Evolutionary conservation across 1,140 invertebrate species (phyloP).

Genomic region (Wasmannia auropunctata): DNA sequence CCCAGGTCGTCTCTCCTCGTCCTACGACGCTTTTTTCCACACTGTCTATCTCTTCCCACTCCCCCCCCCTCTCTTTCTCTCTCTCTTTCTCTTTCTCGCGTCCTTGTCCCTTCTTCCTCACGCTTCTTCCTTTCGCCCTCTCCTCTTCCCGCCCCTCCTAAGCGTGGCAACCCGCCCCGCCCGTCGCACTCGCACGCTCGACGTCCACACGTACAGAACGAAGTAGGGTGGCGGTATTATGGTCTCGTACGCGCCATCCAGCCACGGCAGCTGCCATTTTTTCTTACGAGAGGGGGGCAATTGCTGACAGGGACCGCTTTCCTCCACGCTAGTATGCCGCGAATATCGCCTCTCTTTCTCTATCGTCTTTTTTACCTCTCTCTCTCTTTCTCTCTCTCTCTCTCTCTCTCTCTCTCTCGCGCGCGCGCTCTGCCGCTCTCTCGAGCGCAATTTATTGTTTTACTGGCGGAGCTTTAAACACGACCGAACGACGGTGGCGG

Average conservation of each 20-base stretch:
- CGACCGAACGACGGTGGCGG: conserved; percentile 65
- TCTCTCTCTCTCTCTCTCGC: background rate
- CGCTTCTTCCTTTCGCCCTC: conserved; percentile 18
- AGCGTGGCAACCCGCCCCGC: conserved; percentile 23
- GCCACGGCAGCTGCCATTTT: conserved; percentile 82
- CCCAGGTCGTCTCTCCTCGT: conserved; percentile 42
- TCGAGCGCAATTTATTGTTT: conserved; percentile 83
- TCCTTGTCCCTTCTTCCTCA: conserved; percentile 42
- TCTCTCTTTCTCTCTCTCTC: conserved; percentile 19
- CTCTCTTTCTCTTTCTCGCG: conserved; percentile 15
- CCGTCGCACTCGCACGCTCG: conserved; percentile 51
- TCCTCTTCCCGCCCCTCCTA: conserved; percentile 21
- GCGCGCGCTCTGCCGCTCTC: conserved; percentile 36
- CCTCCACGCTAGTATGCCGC: conserved; percentile 58
- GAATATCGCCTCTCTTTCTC: conserved; percentile 32
- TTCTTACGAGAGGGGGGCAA: conserved; percentile 80
- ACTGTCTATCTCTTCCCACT: conserved; percentile 47
- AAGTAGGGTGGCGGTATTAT: conserved; percentile 74
- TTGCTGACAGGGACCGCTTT: conserved; percentile 83
- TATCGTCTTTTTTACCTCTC: background rate
- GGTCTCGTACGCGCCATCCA: conserved; percentile 79
- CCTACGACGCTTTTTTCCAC: conserved; percentile 60
- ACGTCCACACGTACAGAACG: conserved; percentile 52
- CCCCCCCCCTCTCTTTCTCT: background rate
- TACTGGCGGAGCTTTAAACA: conserved; percentile 76